Evolutionary conservation across 2,113 vertebrate species (phyloP), one percentile per base, ranked within the genome.

Genomic region (Larimichthys crocea): DNA sequence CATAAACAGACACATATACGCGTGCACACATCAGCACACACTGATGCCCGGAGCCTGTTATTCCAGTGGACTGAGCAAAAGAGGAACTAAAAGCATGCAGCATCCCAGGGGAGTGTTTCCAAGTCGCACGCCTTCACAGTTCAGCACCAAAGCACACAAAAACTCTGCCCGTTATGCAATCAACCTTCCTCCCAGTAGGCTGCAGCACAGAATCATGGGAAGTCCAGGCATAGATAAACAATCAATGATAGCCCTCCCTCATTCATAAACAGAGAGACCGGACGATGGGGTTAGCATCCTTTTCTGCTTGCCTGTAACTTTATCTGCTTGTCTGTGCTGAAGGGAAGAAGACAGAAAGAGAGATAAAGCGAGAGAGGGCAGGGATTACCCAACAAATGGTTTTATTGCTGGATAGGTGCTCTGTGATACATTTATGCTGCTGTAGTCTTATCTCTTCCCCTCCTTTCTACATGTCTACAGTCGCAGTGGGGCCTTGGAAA

Each of bases 41-140:
- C 78, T 68, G 70, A 89, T 89, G 90, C 89, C 88, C 74, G 78
- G 57, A 91, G 90, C 92, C 88, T 88, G 90, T 93, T 94, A 93
- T 93, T 93, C 90, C 92, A 88, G 87, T 90, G 92, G 89, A 91
- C 92, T 91, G 92, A 92, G 90, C 92, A 92, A 92, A 93, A 93
- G 88, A 90, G 91, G 90, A 94, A 92, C 92, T 94, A 93, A 94
- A 94, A 94, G 93, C 91, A 90, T 91, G 90, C 80, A 62, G 82
- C 74, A 15, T 93, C 92, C 86, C 92, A 83, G 71, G 89, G 88
- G 92, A 93, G 83, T 90, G 88, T 92, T 93, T 94, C 86, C 88
- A 92, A 93, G 92, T 94, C 86, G 74, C 92, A 92, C 91, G 92
- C 93, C 92, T 93, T 92, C 92, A 91, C 91, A 94, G 92, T 92